Evolutionary conservation across 2,888 invertebrate genomes (phyloP).

Genomic region (Cephus runcator): DNA sequence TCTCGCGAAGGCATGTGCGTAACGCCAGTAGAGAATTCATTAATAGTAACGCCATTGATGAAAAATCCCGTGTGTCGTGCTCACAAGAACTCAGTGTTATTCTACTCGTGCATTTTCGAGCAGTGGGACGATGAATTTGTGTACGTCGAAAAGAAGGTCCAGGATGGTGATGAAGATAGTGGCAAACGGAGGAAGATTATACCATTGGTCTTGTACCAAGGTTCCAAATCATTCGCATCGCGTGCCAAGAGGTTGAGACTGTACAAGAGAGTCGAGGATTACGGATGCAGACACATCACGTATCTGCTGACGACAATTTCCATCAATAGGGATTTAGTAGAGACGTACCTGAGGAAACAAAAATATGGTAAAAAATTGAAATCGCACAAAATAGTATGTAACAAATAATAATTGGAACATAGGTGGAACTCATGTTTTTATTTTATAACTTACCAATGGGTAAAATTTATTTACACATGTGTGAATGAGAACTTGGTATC

Average conservation of each 20-base stretch:
- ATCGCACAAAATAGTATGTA: too few species aligned
- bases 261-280: conserved; percentile 10
- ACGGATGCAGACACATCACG: conserved; percentile 1
- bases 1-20: conserved; percentile 8
- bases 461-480: too few species aligned
- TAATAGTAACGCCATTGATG: conserved; percentile 10
- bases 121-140: conserved; percentile 8
- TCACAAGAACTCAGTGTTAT: conserved; percentile 1
- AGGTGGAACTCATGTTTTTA: too few species aligned
- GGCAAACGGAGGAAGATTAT: too few species aligned
- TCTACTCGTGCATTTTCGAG: conserved; percentile 7
- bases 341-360: too few species aligned
- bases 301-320: conserved; percentile 8
- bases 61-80: conserved; percentile 6
- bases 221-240: not conserved
- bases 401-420: too few species aligned
- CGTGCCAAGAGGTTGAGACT: conserved; percentile 1
- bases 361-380: too few species aligned
- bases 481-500: too few species aligned
- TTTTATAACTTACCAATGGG: too few species aligned
- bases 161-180: too few species aligned
- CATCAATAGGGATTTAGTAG: not conserved
- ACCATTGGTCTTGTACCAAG: too few species aligned
- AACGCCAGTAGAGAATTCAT: conserved; percentile 5
- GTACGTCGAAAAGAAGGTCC: not conserved